Evolutionary conservation across 2,113 vertebrate species (phyloP).

Genomic region (Paedocypris sp.): DNA sequence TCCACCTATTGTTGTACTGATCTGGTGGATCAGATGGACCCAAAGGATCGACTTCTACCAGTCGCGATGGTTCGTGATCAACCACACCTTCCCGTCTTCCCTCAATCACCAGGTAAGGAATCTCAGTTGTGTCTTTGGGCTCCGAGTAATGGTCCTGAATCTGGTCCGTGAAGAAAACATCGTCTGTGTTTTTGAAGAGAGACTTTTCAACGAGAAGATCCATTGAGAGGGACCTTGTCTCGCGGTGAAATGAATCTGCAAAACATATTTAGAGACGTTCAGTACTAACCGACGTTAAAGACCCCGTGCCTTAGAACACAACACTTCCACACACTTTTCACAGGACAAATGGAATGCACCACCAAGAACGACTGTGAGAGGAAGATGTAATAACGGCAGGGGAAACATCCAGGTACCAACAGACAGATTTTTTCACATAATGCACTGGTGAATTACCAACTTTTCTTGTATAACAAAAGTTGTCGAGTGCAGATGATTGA

Average conservation of each 20-base stretch:
- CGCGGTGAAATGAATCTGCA: constrained; percentile 45
- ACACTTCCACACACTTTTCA: constrained; percentile 56
- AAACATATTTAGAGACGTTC: constrained; percentile 34
- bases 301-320: constrained; percentile 27
- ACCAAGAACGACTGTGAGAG: constrained; percentile 65
- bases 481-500: constrained; percentile 61
- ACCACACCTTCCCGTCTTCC: constrained; percentile 35
- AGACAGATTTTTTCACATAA: not conserved
- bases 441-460: constrained; percentile 53
- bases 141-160: constrained; percentile 24
- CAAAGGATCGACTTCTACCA: constrained; percentile 19
- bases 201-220: constrained; percentile 52
- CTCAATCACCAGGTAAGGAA: constrained; percentile 53
- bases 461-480: constrained; percentile 19
- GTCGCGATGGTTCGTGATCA: constrained; percentile 39
- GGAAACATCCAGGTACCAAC: constrained; percentile 19
- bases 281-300: constrained; percentile 3
- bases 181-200: constrained; percentile 23
- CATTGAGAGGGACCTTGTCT: constrained; percentile 54
- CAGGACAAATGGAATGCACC: constrained; percentile 84
- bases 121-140: constrained; percentile 36
- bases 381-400: constrained; percentile 65
- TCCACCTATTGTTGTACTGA: not conserved
- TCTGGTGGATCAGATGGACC: constrained; percentile 12
- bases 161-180: constrained; percentile 28